A percentile compares a stretch with the other conserved stretches of the same genome.
phyloP scores from a whole-genome alignment of 2,888 invertebrate species.

The Aphelenchoides bicaudatus region DNA sequence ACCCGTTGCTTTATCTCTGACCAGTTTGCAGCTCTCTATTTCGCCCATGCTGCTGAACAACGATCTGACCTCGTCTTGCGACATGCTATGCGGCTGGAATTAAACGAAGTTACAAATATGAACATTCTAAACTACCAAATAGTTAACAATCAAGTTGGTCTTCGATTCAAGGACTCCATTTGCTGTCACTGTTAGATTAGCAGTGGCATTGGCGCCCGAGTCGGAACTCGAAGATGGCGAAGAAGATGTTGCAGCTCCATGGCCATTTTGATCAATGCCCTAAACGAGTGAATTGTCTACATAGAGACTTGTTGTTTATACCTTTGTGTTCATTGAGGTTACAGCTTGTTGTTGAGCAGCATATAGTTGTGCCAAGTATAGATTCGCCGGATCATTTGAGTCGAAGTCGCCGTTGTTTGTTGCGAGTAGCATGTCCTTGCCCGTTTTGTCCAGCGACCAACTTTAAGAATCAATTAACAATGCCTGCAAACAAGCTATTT shows the following conservation, averaged over 20 bases:
- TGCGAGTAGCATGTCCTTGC: slow-evolving; percentile 17
- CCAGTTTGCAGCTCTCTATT: slow-evolving; percentile 97
- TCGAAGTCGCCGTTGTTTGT: slow-evolving; percentile 16
- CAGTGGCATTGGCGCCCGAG: slow-evolving; percentile 4
- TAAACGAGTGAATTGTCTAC: neutral
- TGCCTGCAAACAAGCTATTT: too few species aligned
- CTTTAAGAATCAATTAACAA: too few species aligned
- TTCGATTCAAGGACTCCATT: slow-evolving; percentile 60
- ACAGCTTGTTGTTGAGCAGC: slow-evolving; percentile 27
- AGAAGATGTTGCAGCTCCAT: slow-evolving; percentile 1
- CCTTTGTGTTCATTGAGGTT: slow-evolving; percentile 10
- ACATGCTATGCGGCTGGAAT: slow-evolving; percentile 99
- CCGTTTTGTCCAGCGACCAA: too few species aligned
- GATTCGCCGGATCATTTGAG: slow-evolving; percentile 9
- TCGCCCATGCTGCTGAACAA: slow-evolving; percentile 97
- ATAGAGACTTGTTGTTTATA: neutral
- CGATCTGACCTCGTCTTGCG: slow-evolving; percentile 79
- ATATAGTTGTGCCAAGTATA: slow-evolving; percentile 24
- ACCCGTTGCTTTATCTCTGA: slow-evolving; percentile 95
- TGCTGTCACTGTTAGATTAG: slow-evolving; percentile 3
- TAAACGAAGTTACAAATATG: too few species aligned
- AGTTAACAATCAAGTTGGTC: slow-evolving; percentile 98
- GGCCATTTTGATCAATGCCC: neutral
- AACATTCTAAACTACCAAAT: too few species aligned
- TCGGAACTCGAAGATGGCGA: slow-evolving; percentile 16